phyloP scores from a whole-genome alignment of 2,113 vertebrate genomes.

The Thamnaconus septentrionalis region DNA sequence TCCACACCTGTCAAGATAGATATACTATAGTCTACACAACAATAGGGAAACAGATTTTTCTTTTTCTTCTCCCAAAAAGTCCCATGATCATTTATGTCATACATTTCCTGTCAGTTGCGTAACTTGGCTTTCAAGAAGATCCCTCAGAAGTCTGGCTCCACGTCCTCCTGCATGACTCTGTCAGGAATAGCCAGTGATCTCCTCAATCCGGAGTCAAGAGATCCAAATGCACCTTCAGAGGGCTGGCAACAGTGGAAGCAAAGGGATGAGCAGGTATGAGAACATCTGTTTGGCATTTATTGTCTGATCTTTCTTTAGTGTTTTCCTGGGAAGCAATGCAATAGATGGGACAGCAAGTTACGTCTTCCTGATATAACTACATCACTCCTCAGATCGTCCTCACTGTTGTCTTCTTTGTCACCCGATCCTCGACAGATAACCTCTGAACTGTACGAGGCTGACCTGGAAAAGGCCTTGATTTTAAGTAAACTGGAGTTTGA shows the following conservation, averaged over 20 bases:
- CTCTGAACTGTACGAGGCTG: constrained; percentile 92
- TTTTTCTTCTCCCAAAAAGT: neutral
- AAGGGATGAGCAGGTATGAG: constrained; percentile 87
- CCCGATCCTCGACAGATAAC: constrained; percentile 78
- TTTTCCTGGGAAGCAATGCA: neutral
- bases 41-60: neutral
- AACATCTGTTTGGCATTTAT: neutral
- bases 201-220: constrained; percentile 58
- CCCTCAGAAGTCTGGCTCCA: constrained; percentile 84
- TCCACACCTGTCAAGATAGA: too few species aligned
- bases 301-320: neutral
- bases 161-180: constrained; percentile 53
- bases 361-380: neutral
- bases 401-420: constrained; percentile 25
- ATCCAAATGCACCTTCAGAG: constrained; percentile 73
- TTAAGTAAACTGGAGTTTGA: constrained; percentile 92
- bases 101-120: constrained; percentile 77
- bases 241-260: constrained; percentile 93
- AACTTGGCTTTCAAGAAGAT: constrained; percentile 95
- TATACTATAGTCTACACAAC: neutral
- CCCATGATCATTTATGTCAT: constrained; percentile 5
- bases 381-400: neutral
- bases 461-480: constrained; percentile 93
- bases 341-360: neutral
- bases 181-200: constrained; percentile 80